phyloP scores from a whole-genome alignment of 2,113 vertebrate species.

The Chinchilla lanigera region DNA sequence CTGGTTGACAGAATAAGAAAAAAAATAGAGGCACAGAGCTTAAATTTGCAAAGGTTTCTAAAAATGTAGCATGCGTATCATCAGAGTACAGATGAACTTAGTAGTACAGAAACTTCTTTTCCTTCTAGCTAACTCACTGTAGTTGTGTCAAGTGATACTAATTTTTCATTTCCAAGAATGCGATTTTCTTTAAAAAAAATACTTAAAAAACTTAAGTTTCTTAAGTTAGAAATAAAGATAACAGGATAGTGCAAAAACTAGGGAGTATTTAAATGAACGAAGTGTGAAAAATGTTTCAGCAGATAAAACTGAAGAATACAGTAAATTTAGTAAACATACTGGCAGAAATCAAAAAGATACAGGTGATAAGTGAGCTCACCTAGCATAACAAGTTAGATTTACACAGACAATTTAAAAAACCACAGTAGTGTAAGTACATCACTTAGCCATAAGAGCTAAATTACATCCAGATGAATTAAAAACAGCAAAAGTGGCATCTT shows the following conservation, averaged over 20 bases:
- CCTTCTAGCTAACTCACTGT: neutral
- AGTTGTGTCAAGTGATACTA: neutral
- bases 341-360: constrained; percentile 25
- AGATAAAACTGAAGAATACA: constrained; percentile 45
- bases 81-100: neutral
- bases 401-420: constrained; percentile 51
- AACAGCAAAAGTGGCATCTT: constrained; percentile 23
- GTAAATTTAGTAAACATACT: neutral
- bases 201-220: constrained; percentile 22
- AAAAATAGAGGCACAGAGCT: neutral
- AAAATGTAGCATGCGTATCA: neutral
- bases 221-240: constrained; percentile 14
- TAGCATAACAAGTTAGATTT: constrained; percentile 59
- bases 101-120: neutral
- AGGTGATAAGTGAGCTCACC: constrained; percentile 20
- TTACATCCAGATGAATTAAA: constrained; percentile 30
- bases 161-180: constrained; percentile 17
- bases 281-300: constrained; percentile 42
- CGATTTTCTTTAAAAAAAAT: neutral
- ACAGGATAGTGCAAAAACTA: neutral
- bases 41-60: constrained; percentile 29
- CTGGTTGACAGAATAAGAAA: neutral
- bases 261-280: constrained; percentile 25
- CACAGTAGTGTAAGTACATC: constrained; percentile 37
- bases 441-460: constrained; percentile 44